A percentile compares a stretch with the other conserved stretches of the same genome.
phyloP scores from a whole-genome alignment of 1,140 invertebrate genomes.

The Drosophila prosaltans region DNA sequence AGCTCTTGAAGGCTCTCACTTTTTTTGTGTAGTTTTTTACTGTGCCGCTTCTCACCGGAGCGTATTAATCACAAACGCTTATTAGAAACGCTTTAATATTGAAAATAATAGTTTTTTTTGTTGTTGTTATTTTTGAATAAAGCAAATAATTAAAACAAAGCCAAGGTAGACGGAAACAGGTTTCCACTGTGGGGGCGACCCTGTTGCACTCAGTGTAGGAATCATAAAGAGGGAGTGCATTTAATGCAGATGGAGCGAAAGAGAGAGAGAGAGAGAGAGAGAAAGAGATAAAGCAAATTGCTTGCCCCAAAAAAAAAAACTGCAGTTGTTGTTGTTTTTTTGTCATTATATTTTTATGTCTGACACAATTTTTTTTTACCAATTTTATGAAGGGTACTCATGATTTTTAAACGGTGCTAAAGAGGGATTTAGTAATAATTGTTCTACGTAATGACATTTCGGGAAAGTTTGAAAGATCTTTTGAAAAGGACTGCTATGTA shows the following conservation, averaged over 20 bases:
- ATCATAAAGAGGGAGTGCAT: background rate
- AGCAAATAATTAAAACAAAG: conserved; percentile 66
- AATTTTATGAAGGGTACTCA: background rate
- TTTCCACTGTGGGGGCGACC: conserved; percentile 45
- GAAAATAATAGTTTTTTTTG: conserved; percentile 49
- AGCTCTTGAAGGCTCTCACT: conserved; percentile 47
- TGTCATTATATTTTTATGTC: conserved; percentile 1
- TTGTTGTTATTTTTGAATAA: conserved; percentile 58
- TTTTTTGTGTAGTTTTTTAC: conserved; percentile 25
- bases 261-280: conserved; percentile 9
- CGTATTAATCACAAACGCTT: conserved; percentile 36
- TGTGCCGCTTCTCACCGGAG: conserved; percentile 30
- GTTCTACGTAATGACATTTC: too few species aligned
- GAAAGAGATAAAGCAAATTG: conserved; percentile 1
- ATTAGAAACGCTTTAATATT: conserved; percentile 52
- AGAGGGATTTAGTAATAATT: too few species aligned
- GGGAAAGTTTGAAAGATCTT: too few species aligned
- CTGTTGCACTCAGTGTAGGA: conserved; percentile 31
- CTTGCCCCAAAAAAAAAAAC: conserved; percentile 27
- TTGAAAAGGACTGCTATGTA: too few species aligned
- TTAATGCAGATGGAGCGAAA: background rate
- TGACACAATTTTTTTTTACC: conserved; percentile 17
- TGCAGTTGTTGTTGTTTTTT: conserved; percentile 36
- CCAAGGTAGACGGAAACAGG: conserved; percentile 75
- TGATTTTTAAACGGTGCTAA: too few species aligned